A percentile compares a stretch with the other conserved stretches of the same genome.
phyloP scores from a whole-genome alignment of 2,888 invertebrate species.

The Cheilosia vulpina region DNA sequence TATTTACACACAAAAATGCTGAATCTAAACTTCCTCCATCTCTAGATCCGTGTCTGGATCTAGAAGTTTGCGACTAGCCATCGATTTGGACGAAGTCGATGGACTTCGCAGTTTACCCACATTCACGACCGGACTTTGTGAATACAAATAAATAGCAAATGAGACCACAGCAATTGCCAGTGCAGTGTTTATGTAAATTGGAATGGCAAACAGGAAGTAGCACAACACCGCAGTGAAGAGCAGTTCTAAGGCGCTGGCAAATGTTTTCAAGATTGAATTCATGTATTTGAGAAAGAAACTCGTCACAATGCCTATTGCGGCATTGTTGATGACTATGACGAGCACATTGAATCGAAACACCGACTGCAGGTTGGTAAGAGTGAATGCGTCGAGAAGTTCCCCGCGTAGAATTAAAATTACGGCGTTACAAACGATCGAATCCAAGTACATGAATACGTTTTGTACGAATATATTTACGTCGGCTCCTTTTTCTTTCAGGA shows the following conservation, averaged over 20 bases:
- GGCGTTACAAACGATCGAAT: conserved; percentile 96
- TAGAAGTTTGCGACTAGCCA: conserved; percentile 78
- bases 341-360: conserved; percentile 89
- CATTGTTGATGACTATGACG: conserved; percentile 93
- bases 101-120: conserved; percentile 80
- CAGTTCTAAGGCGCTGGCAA: conserved; percentile 96
- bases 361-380: conserved; percentile 84
- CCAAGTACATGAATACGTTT: conserved; percentile 97
- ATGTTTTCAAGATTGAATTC: conserved; percentile 97
- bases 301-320: conserved; percentile 95
- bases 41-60: conserved; percentile 80
- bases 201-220: conserved; percentile 92
- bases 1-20: background rate
- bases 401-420: conserved; percentile 88
- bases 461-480: conserved; percentile 95
- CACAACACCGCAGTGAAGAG: conserved; percentile 95
- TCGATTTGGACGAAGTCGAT: conserved; percentile 32
- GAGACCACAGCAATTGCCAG: conserved; percentile 92
- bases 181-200: conserved; percentile 92
- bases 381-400: conserved; percentile 86
- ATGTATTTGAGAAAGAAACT: conserved; percentile 96
- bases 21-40: conserved; percentile 80
- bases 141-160: conserved; percentile 93
- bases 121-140: conserved; percentile 93
- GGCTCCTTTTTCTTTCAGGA: conserved; percentile 93